Evolutionary conservation across 2,797 vertebrate species (phyloP).

Genomic region (Heterohyrax brucei): DNA sequence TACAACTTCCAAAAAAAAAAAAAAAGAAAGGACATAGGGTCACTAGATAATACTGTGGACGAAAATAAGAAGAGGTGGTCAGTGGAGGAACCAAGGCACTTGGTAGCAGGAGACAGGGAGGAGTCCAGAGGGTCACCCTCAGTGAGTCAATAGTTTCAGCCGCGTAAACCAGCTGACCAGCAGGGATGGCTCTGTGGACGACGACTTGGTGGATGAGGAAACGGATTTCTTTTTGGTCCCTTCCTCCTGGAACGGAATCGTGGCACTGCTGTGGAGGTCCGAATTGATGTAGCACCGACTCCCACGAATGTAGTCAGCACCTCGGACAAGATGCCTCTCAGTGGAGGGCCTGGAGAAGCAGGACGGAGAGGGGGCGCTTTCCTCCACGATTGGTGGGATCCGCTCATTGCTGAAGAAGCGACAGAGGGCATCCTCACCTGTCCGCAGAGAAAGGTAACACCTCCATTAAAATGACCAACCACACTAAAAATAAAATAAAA

Average conservation of each 20-base stretch:
- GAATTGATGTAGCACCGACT: constrained; percentile 94
- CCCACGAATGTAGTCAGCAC: constrained; percentile 95
- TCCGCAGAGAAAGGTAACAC: background rate
- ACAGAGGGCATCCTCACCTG: constrained; percentile 93
- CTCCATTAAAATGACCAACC: background rate
- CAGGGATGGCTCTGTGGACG: constrained; percentile 94
- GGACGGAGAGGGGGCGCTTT: constrained; percentile 90
- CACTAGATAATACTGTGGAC: constrained; percentile 79
- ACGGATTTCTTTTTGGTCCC: constrained; percentile 90
- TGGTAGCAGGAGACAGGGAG: constrained; percentile 87
- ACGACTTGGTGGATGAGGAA: constrained; percentile 90
- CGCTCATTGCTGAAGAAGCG: constrained; percentile 96
- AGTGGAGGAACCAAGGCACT: constrained; percentile 92
- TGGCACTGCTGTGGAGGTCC: constrained; percentile 95
- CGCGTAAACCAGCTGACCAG: constrained; percentile 95
- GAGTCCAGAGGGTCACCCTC: constrained; percentile 89
- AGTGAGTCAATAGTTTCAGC: constrained; percentile 96
- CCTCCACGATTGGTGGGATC: constrained; percentile 95
- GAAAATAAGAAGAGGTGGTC: constrained; percentile 63
- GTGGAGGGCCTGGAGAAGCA: constrained; percentile 91
- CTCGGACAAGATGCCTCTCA: constrained; percentile 93
- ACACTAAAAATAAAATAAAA: no score
- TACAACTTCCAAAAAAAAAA: constrained; percentile 33
- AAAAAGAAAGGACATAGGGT: constrained; percentile 56
- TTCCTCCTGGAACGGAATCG: constrained; percentile 95